Evolutionary conservation across 2,888 invertebrate genomes (phyloP).

Genomic region (Drosophila affinis): DNA sequence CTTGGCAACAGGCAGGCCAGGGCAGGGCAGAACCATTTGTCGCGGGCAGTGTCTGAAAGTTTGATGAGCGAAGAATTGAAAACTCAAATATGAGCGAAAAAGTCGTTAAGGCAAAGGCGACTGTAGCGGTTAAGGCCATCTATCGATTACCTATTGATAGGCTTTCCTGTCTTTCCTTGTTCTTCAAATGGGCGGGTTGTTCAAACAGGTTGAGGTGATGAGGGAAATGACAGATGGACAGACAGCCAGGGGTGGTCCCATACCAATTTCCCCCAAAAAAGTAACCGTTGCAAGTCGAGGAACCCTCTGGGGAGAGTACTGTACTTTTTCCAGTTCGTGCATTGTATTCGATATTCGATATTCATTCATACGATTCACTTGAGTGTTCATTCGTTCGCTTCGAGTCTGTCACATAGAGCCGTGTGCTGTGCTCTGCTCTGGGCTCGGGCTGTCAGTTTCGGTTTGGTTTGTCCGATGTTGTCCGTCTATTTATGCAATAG

Average conservation of each 20-base stretch:
- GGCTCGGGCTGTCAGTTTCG: constrained; percentile 41
- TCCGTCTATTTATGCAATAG: constrained; percentile 61
- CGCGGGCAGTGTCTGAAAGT: constrained; percentile 39
- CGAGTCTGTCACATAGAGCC: constrained; percentile 1
- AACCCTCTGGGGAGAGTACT: background rate
- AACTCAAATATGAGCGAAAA: constrained; percentile 34
- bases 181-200: background rate
- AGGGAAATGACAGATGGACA: background rate
- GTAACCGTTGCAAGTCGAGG: background rate
- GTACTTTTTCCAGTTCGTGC: background rate
- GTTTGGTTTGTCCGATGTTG: constrained; percentile 52
- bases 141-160: constrained; percentile 56
- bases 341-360: constrained; percentile 58
- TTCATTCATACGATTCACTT: constrained; percentile 65
- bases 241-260: background rate
- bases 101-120: constrained; percentile 28
- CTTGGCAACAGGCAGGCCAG: constrained; percentile 39
- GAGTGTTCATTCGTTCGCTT: constrained; percentile 28
- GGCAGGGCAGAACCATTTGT: background rate
- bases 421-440: too few species aligned
- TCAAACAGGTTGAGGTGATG: background rate
- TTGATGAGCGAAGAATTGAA: constrained; percentile 47
- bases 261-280: background rate
- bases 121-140: constrained; percentile 35
- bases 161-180: too few species aligned